phyloP scores from a whole-genome alignment of 2,888 invertebrate genomes.

The Catocala nupta region DNA sequence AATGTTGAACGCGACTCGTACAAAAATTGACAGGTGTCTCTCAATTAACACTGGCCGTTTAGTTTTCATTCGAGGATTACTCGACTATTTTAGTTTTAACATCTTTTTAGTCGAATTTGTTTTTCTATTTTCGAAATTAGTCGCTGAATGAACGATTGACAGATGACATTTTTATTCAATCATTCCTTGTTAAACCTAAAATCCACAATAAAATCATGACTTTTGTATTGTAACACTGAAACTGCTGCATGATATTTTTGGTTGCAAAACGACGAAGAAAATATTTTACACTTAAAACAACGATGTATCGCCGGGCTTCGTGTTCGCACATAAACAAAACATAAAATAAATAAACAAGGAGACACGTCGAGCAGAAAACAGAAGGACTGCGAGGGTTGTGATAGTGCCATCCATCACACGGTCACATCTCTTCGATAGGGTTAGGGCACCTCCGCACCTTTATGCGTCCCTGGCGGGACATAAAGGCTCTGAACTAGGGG shows the following conservation, averaged over 20 bases:
- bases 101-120: slow-evolving; percentile 31
- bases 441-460: slow-evolving; percentile 85
- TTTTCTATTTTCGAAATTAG: slow-evolving; percentile 20
- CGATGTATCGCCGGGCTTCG: slow-evolving; percentile 48
- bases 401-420: slow-evolving; percentile 85
- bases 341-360: slow-evolving; percentile 83
- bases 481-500: slow-evolving; percentile 79
- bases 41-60: slow-evolving; percentile 64
- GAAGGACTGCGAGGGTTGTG: slow-evolving; percentile 79
- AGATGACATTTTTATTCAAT: slow-evolving; percentile 7
- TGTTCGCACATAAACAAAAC: slow-evolving; percentile 83
- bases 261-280: slow-evolving; percentile 44
- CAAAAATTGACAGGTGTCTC: slow-evolving; percentile 79
- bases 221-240: background rate
- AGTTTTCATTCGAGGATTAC: slow-evolving; percentile 39
- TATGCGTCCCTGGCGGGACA: slow-evolving; percentile 84
- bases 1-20: slow-evolving; percentile 60
- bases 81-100: slow-evolving; percentile 35
- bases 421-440: slow-evolving; percentile 86
- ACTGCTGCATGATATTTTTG: slow-evolving; percentile 3
- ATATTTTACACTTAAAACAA: slow-evolving; percentile 52
- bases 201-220: background rate
- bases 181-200: background rate
- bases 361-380: slow-evolving; percentile 70
- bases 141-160: slow-evolving; percentile 20